Evolutionary conservation across 2,797 vertebrate species (phyloP).

Genomic region (Pseudotriccus pelzelni): DNA sequence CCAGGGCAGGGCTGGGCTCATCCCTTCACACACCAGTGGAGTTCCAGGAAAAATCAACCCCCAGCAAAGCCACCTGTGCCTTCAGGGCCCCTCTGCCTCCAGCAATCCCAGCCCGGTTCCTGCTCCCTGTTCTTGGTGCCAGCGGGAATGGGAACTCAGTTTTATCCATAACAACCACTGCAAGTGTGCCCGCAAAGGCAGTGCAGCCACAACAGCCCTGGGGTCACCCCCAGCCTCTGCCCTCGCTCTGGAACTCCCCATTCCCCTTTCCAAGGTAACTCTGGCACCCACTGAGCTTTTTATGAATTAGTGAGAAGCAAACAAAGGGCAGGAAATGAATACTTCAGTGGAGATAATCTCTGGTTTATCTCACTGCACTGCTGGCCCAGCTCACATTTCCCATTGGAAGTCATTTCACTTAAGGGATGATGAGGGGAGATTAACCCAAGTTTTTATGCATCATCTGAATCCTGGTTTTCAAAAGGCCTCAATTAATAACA

Average conservation of each 20-base stretch:
- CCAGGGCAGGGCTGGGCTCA: neutral
- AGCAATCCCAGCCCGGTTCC: neutral
- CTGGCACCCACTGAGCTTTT: neutral
- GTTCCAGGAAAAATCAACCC: neutral
- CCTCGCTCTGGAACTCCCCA: neutral
- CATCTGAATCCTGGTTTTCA: neutral
- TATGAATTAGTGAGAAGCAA: neutral
- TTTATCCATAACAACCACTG: too few relatives aligned
- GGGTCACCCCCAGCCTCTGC: neutral
- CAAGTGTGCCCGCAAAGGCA: neutral
- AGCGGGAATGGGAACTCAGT: neutral
- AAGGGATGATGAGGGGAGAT: neutral
- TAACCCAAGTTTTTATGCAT: neutral
- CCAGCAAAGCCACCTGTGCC: neutral
- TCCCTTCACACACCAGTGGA: neutral
- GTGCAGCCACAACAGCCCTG: rapidly evolving
- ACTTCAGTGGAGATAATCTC: neutral
- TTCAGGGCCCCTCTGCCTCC: neutral
- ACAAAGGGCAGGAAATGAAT: neutral
- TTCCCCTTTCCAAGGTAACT: neutral
- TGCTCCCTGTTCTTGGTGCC: neutral
- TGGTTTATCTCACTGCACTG: neutral
- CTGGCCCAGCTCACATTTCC: neutral
- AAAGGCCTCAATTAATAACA: neutral
- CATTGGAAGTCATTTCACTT: neutral